Evolutionary conservation across 1,140 invertebrate species (phyloP), one percentile per base, ranked within the genome.

Genomic region (Prorops nasuta): DNA sequence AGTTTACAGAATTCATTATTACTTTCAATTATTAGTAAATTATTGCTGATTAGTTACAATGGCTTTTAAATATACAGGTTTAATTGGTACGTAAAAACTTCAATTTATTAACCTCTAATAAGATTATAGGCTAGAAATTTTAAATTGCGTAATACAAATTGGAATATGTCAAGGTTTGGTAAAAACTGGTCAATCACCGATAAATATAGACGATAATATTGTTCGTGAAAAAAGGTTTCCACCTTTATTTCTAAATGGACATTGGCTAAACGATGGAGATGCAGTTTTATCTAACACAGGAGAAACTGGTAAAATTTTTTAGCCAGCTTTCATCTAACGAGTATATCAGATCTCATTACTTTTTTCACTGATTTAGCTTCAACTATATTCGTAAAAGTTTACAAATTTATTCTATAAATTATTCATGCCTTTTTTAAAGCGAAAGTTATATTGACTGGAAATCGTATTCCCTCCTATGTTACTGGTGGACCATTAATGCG

Each of bases 401-500:
- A n/a, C n/a, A n/a, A n/a, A n/a, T n/a, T n/a, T n/a, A n/a, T n/a
- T n/a, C n/a, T n/a, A n/a, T n/a, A n/a, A n/a, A n/a, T n/a, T n/a
- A n/a, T n/a, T n/a, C n/a, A n/a, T n/a, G n/a, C n/a, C n/a, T 24
- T 8, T 34, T 47, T 8, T 12, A 28, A 21, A 71, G 66, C 54
- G 0, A 41, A 39, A 1, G 38, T 71, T 35, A 14, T 14, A 8
- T 45, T 72, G 12, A 49, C 20, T 1, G 67, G 66, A 2, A 35
- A 64, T 18, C 52, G 68, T 19, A 58, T 60, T 6, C 65, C 62
- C 0, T 69, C 67, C 0, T 64, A 60, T 1, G 18, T 71, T 4
- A 58, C 34, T 3, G 84, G 83, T 3, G 87, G 87, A 0, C 88
- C 88, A 0, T 76, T 88, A 0, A 71, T 84, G 2, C 76, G 80